phyloP scores from a whole-genome alignment of 2,113 vertebrate species.

The Phocoena sinus region DNA sequence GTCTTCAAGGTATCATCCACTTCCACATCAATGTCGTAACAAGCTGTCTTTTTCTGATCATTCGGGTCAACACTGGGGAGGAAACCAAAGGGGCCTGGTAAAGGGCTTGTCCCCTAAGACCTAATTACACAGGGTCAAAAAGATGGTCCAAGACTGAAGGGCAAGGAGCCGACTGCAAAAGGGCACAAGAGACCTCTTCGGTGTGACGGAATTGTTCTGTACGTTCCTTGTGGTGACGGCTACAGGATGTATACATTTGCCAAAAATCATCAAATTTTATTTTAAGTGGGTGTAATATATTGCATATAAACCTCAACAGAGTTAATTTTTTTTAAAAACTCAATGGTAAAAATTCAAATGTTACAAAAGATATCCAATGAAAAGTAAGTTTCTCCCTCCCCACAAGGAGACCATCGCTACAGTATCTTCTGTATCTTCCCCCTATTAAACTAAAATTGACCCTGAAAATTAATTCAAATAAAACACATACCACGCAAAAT shows the following conservation, averaged over 20 bases:
- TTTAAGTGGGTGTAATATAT: neutral
- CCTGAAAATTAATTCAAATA: neutral
- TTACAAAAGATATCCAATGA: neutral
- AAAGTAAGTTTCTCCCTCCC: neutral
- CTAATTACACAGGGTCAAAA: neutral
- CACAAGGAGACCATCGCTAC: neutral
- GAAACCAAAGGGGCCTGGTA: conserved; percentile 41
- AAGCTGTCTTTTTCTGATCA: conserved; percentile 99
- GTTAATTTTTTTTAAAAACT: neutral
- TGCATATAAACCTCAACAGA: neutral
- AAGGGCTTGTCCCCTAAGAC: neutral
- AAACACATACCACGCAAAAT: neutral
- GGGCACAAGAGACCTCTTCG: neutral
- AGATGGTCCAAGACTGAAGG: neutral
- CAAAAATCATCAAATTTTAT: neutral
- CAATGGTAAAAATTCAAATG: neutral
- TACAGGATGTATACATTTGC: neutral
- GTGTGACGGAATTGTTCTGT: neutral
- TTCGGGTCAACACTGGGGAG: conserved; percentile 93
- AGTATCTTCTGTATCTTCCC: neutral
- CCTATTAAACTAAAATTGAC: neutral
- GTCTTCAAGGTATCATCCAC: conserved; percentile 99
- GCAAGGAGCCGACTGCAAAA: neutral
- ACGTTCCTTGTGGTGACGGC: neutral
- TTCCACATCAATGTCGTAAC: conserved; percentile 99